Conservation (phyloP, 2,113 vertebrate species). For the Baryphthengus martii region DNA sequence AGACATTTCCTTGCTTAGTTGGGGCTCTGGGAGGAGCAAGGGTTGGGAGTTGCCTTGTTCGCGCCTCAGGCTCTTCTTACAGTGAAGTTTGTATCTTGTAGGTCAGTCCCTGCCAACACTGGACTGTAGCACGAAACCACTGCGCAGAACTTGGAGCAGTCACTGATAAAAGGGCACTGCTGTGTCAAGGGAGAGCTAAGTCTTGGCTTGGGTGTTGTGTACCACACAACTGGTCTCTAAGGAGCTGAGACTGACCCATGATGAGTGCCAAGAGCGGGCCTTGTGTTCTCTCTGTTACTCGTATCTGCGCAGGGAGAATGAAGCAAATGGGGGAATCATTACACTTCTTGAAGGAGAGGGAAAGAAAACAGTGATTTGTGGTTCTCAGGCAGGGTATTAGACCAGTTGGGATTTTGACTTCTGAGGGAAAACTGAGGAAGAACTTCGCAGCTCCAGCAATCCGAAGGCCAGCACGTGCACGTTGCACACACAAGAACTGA, state of each 20-base stretch:
- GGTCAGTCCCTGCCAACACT: not conserved
- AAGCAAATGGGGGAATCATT: not conserved
- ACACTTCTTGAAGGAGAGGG: not conserved
- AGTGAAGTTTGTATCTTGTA: not conserved
- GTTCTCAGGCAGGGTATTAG: not conserved
- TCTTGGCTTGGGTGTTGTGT: not conserved
- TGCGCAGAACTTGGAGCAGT: not conserved
- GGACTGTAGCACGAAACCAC: not conserved
- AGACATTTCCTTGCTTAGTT: not conserved
- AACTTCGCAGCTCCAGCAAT: not conserved
- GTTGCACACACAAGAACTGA: not conserved
- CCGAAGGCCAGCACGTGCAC: not conserved
- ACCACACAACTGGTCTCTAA: not conserved
- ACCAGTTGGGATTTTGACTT: not conserved
- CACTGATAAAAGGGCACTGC: not conserved
- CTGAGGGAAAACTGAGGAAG: not conserved
- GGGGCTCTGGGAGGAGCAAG: not conserved
- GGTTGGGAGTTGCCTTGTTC: not conserved
- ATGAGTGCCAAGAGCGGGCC: rapidly evolving
- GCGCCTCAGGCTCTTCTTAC: not conserved
- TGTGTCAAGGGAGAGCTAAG: not conserved
- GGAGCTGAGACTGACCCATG: not conserved
- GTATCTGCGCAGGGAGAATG: not conserved
- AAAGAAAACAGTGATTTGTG: not conserved
- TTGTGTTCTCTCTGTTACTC: not conserved